Conservation (phyloP, 2,797 vertebrate genomes). For the Champsocephalus esox region DNA sequence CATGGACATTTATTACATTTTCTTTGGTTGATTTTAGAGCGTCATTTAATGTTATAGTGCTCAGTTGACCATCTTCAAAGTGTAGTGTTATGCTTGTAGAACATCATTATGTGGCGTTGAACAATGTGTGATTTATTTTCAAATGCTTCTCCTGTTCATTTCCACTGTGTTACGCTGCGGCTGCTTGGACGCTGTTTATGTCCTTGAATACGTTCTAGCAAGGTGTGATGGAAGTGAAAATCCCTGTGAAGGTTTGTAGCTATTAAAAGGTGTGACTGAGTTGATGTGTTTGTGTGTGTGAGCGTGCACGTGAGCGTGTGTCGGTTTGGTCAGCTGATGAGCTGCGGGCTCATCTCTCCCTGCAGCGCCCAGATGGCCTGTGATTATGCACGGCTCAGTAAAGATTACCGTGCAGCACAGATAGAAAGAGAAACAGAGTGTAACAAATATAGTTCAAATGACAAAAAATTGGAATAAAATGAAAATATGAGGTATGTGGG, state of each 20-base stretch:
- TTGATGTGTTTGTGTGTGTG: neutral
- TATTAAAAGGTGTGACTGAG: slow-evolving; percentile 65
- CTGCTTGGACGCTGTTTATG: slow-evolving; percentile 1
- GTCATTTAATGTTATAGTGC: neutral
- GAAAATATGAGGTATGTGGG: slow-evolving; percentile 15
- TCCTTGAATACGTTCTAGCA: slow-evolving; percentile 49
- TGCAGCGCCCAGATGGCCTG: slow-evolving; percentile 82
- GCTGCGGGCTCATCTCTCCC: slow-evolving; percentile 78
- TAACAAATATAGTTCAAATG: slow-evolving; percentile 54
- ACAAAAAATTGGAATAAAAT: slow-evolving; percentile 33
- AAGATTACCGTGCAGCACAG: slow-evolving; percentile 77
- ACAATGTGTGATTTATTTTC: slow-evolving; percentile 27
- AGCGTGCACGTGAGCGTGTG: slow-evolving; percentile 10
- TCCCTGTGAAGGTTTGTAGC: slow-evolving; percentile 47
- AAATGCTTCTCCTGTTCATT: slow-evolving; percentile 9
- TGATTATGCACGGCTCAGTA: slow-evolving; percentile 81
- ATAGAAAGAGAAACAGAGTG: slow-evolving; percentile 53
- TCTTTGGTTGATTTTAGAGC: too few species aligned
- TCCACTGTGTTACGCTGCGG: neutral
- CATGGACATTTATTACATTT: too few species aligned
- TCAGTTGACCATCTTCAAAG: slow-evolving; percentile 15
- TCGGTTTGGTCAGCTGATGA: slow-evolving; percentile 74
- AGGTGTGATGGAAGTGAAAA: slow-evolving; percentile 45
- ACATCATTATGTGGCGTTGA: slow-evolving; percentile 8
- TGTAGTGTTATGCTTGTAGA: slow-evolving; percentile 5